Evolutionary conservation across 1,140 invertebrate species (phyloP).

Genomic region (Paraescarpia echinospica): DNA sequence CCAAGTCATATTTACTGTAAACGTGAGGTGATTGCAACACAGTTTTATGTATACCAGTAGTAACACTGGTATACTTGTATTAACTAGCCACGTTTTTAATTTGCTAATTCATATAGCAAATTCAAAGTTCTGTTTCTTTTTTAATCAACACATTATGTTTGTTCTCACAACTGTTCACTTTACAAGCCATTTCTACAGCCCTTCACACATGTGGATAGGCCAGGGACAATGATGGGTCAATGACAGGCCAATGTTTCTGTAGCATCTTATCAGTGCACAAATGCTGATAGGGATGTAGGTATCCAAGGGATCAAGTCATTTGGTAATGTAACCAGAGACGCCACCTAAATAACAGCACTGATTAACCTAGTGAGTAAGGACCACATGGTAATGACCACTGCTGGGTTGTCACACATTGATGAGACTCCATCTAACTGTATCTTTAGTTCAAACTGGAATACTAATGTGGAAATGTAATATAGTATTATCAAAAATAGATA

Average conservation of each 20-base stretch:
- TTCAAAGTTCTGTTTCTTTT: background rate
- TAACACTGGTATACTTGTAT: too few relatives aligned
- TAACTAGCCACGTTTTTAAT: background rate
- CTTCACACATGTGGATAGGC: background rate
- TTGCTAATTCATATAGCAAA: background rate
- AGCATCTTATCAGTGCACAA: background rate
- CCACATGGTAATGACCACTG: background rate
- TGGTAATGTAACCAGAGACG: background rate
- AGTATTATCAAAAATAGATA: too few relatives aligned
- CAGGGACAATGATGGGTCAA: background rate
- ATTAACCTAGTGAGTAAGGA: background rate
- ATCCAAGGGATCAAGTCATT: background rate
- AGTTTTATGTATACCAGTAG: too few relatives aligned
- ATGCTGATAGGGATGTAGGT: background rate
- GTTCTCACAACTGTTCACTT: background rate
- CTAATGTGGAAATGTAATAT: too few relatives aligned
- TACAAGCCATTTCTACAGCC: background rate
- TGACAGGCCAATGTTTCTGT: background rate
- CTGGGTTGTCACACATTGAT: background rate
- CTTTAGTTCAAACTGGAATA: background rate
- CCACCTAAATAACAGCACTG: background rate
- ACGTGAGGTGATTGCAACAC: too few relatives aligned
- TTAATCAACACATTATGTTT: background rate
- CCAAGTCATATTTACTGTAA: too few relatives aligned
- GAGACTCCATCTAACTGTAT: background rate